phyloP scores from a whole-genome alignment of 1,140 invertebrate genomes.

The Dinoponera quadriceps region DNA sequence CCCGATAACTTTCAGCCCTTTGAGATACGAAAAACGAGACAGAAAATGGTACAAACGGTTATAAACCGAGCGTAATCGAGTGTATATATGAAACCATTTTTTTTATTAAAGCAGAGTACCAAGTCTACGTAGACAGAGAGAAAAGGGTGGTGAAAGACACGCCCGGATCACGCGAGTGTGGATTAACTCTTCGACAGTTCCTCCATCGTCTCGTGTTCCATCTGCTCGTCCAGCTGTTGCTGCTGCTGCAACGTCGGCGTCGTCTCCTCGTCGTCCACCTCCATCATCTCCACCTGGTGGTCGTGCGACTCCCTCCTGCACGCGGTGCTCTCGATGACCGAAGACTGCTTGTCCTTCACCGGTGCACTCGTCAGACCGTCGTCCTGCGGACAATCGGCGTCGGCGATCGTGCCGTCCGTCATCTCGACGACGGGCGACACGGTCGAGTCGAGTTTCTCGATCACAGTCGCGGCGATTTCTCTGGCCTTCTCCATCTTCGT shows the following conservation, averaged over 20 bases:
- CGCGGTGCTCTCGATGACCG: conserved; percentile 46
- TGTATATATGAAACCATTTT: too few species aligned
- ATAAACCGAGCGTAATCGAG: too few species aligned
- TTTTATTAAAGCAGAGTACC: too few species aligned
- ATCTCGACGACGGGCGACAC: conserved; percentile 61
- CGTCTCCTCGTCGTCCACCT: conserved; percentile 80
- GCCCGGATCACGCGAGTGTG: conserved; percentile 23
- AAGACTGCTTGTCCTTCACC: conserved; percentile 43
- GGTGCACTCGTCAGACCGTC: conserved; percentile 33
- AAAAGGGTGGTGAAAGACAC: conserved; percentile 26
- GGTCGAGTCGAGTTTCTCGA: conserved; percentile 62
- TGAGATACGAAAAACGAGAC: too few species aligned
- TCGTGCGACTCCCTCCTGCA: conserved; percentile 61
- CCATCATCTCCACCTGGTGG: conserved; percentile 79
- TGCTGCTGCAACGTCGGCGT: conserved; percentile 69
- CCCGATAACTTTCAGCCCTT: too few species aligned
- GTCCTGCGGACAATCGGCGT: conserved; percentile 34
- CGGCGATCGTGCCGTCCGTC: conserved; percentile 51
- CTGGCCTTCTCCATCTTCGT: conserved; percentile 81
- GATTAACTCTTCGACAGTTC: conserved; percentile 81
- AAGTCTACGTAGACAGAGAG: too few species aligned
- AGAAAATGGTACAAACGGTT: too few species aligned
- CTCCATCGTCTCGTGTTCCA: conserved; percentile 82
- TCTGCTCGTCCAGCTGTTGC: conserved; percentile 75
- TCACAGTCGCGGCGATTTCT: conserved; percentile 64